Percentiles rank a stretch among this genome's conserved stretches.
Conservation (phyloP, 2,797 vertebrate genomes). For the Cyclopterus lumpus region DNA sequence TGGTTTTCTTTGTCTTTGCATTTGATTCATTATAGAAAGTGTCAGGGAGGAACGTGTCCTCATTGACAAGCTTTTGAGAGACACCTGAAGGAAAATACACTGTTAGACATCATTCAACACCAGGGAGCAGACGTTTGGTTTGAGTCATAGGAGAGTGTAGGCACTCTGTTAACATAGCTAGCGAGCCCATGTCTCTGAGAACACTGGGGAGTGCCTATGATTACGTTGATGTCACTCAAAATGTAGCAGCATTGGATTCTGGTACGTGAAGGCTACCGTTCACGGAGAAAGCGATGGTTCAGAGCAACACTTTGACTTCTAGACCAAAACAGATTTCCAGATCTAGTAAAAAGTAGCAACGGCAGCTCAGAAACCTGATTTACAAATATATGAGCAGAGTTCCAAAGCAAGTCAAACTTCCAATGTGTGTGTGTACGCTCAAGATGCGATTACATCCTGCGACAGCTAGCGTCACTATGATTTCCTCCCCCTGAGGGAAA, state of each 20-base stretch:
- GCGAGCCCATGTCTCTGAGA: neutral
- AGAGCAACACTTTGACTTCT: neutral
- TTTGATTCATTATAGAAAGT: neutral
- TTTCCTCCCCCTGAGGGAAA: constrained; percentile 8
- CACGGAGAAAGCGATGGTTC: neutral
- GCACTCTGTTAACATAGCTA: neutral
- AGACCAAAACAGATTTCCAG: neutral
- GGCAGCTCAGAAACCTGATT: neutral
- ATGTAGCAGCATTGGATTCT: constrained; percentile 18
- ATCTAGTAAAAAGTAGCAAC: neutral
- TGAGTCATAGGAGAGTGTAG: neutral
- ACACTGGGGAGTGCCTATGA: constrained; percentile 25
- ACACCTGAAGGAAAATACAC: neutral
- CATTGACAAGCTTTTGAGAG: neutral
- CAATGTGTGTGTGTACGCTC: neutral
- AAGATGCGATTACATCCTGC: neutral
- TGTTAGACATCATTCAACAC: neutral
- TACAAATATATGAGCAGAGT: neutral
- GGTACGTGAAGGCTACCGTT: constrained; percentile 1
- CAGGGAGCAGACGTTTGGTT: constrained; percentile 1
- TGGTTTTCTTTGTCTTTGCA: neutral
- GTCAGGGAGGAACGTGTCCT: neutral
- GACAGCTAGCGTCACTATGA: neutral
- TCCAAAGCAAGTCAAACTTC: neutral
- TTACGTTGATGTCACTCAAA: constrained; percentile 5